Percentiles rank a stretch among this genome's conserved stretches.
Evolutionary conservation across 2,113 vertebrate species (phyloP).

Genomic region (Hippocampus comes): DNA sequence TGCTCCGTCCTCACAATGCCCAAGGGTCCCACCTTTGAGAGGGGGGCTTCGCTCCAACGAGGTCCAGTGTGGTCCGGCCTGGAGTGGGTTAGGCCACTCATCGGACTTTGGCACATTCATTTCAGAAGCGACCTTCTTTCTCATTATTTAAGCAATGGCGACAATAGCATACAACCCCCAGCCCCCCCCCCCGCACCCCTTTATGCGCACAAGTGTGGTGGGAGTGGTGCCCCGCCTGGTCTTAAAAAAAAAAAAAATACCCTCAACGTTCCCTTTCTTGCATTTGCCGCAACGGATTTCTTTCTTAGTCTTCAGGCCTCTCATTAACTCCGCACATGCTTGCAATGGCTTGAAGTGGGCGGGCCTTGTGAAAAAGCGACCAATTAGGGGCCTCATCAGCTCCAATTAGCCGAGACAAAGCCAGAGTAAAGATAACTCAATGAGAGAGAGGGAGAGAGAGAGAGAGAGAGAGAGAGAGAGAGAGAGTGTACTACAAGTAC

Average conservation of each 20-base stretch:
- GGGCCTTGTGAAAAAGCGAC: constrained; percentile 84
- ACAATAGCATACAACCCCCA: constrained; percentile 48
- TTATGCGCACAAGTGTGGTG: constrained; percentile 57
- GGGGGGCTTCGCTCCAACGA: constrained; percentile 61
- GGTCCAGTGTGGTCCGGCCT: constrained; percentile 63
- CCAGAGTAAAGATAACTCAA: constrained; percentile 94
- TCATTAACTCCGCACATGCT: constrained; percentile 97
- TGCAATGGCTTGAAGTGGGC: constrained; percentile 81
- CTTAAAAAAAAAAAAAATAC: constrained; percentile 71
- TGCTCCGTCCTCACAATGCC: constrained; percentile 46
- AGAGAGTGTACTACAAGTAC: no score
- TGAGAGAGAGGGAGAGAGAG: constrained; percentile 58
- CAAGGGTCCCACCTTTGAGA: constrained; percentile 57
- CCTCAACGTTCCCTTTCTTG: constrained; percentile 74
- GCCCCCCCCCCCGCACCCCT: background rate
- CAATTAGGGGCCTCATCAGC: constrained; percentile 99
- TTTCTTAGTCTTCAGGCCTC: constrained; percentile 76
- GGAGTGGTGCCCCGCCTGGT: constrained; percentile 21
- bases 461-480: no score
- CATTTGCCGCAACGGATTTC: constrained; percentile 67
- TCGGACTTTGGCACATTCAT: constrained; percentile 76
- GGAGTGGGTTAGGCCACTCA: constrained; percentile 69
- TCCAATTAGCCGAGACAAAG: constrained; percentile 99
- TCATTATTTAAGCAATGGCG: constrained; percentile 75
- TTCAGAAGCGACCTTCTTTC: constrained; percentile 68